Percentiles rank a stretch among this genome's conserved stretches.
These are phyloP conservation scores for Zaprionus ornatus DNA, from an alignment of 1,140 invertebrate genomes.

Conservation along the genomic window DNA sequence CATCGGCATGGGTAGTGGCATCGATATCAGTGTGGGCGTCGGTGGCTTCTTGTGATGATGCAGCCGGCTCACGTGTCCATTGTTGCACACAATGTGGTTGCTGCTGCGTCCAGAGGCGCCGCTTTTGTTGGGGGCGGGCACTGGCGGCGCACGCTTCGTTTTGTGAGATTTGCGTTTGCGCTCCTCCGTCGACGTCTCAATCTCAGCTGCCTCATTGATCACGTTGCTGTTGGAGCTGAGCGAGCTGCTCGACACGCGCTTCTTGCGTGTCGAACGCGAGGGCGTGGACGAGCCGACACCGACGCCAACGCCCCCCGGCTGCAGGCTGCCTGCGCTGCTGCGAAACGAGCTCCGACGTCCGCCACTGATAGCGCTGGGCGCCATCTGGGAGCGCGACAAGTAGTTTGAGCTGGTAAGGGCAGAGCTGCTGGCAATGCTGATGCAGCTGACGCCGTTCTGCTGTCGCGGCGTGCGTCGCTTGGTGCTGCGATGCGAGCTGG, in stretches of 20 bases:
- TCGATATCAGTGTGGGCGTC: background rate
- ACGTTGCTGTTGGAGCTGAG: constrained; percentile 86
- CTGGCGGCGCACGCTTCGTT: constrained; percentile 76
- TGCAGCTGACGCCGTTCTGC: constrained; percentile 88
- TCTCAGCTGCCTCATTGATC: constrained; percentile 70
- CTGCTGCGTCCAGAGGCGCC: constrained; percentile 19
- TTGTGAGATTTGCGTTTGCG: constrained; percentile 80
- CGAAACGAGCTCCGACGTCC: constrained; percentile 77
- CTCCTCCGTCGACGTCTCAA: constrained; percentile 82
- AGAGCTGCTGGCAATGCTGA: constrained; percentile 87
- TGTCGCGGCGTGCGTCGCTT: constrained; percentile 86
- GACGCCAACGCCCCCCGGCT: constrained; percentile 10
- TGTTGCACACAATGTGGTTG: constrained; percentile 57
- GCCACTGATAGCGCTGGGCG: constrained; percentile 46
- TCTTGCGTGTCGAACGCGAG: constrained; percentile 85
- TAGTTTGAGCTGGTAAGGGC: constrained; percentile 83
- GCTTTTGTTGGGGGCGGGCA: constrained; percentile 57
- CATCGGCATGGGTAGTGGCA: constrained; percentile 21
- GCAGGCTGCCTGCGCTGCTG: constrained; percentile 55
- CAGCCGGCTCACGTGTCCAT: constrained; percentile 65
- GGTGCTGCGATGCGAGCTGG: constrained; percentile 73
- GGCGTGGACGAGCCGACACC: constrained; percentile 36
- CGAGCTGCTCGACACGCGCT: constrained; percentile 86
- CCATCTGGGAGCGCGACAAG: constrained; percentile 66
- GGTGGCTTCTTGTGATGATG: constrained; percentile 45